Base-by-base conservation (phyloP, 2,113 vertebrate genomes). In the Cyanoderma ruficeps region DNA sequence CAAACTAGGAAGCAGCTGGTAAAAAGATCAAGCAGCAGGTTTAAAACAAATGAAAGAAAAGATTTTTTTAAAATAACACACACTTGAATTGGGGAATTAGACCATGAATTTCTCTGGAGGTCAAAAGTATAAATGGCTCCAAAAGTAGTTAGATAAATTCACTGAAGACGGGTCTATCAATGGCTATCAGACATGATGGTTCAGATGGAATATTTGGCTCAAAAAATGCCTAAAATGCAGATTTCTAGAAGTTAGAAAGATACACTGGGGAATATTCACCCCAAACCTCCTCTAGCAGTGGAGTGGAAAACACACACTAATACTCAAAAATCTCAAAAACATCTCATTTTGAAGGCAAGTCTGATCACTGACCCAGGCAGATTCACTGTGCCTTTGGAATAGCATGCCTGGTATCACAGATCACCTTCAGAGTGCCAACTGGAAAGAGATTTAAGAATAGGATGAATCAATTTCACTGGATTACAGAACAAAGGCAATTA, bases 401-500 rank as follows among this genome's bases (percentile, higher is more conserved):
- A 37, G 75, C 35, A 39, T 7, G 16, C 44, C 56, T 42, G 9
- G 2, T 33, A 50, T 55, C 7, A 3, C 47, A 57, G 60, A 89
- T 91, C 84, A 79, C 67, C 84, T 78, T 85, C 35, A 53, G 41
- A 61, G n/a, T 64, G 61, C 41, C 41, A 78, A 4, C 52, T 56
- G 11, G n/a, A 81, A 64, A 68, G 52, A 93, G 77, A 87, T 78
- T 87, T 75, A 83, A 87, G 28, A 25, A 65, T 15, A 83, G 33
- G n/a, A 71, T 71, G 49, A 87, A 91, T 90, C 53, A 71, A 41
- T 84, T 93, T 85, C 85, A 94, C 78, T 33, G 57, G 89, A 89
- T 83, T 82, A 56, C 70, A 93, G 90, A 89, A 89, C 74, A 93
- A 91, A 94, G 44, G 33, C 87, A 71, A 94, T 95, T 91, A 94